Evolutionary conservation across 2,113 vertebrate genomes (phyloP), one percentile per base, ranked within the genome.

Genomic region (Crotalus viridis): DNA sequence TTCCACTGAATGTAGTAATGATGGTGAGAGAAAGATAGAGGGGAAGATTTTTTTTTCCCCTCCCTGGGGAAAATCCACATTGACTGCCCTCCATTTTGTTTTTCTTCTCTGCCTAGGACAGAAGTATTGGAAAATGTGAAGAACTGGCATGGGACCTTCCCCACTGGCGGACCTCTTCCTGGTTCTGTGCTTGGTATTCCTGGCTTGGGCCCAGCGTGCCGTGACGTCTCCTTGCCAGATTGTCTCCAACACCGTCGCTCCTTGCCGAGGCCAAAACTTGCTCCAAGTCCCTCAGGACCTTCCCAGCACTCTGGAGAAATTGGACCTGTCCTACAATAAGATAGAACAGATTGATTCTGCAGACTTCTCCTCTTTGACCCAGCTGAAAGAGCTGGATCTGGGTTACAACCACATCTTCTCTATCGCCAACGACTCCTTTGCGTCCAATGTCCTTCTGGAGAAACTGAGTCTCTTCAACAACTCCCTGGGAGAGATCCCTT

Each of bases 241-340:
- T 3, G 26, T 56, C 0, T 0, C 28, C 0, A 4, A 5, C 2
- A 10, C 1, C 0, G 5, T 4, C 0, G 98, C 97, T 81, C 93
- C 97, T 95, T 99, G 98, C 95, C 90, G 93, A 21, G 98, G 98
- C 0, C 92, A 64, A 88, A 95, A 94, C 6, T 96, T 98, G 19
- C 10, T 39, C 0, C 24, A 1, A 4, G 97, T 98, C 21, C 98
- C 98, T 15, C 90, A 52, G 10, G 81, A 93, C 0, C 94, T 99
- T n/a, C 98, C 98, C 4, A 0, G 55, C 8, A 94, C 94, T 1
- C 92, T 98, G 39, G 95, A 95, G 21, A 5, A 61, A 0, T 91
- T 98, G 7, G 98, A 99, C 93, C 97, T 98, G 56, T 98, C 98
- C 39, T 98, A 96, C 94, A 99, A 99, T 94, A 95, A 92, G 81